Conservation (phyloP, 2,797 vertebrate genomes). For the Eupleurogrammus muticus region DNA sequence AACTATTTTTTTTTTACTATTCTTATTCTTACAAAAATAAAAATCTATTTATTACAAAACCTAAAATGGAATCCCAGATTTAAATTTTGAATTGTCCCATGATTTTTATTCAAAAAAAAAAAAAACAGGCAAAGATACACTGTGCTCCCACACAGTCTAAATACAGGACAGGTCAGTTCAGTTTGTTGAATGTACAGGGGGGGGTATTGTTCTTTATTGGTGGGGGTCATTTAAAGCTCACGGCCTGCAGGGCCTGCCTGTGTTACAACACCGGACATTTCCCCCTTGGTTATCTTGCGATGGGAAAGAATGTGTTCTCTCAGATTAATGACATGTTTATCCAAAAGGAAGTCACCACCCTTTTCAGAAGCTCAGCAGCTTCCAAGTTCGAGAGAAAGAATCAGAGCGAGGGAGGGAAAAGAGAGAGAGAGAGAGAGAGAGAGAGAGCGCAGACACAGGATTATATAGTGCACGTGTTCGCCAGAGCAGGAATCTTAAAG, state of each 20-base stretch:
- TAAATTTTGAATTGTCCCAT: neutral
- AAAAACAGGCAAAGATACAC: neutral
- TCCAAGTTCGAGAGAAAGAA: constrained; percentile 85
- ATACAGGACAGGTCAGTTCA: constrained; percentile 16
- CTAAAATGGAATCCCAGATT: neutral
- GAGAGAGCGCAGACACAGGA: too few species aligned
- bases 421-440: constrained; percentile 15
- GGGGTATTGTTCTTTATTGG: constrained; percentile 40
- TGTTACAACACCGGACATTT: constrained; percentile 81
- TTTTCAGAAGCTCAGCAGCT: constrained; percentile 91
- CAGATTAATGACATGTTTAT: constrained; percentile 99
- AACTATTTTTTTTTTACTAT: neutral
- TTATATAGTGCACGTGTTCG: constrained; percentile 31
- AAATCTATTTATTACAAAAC: neutral
- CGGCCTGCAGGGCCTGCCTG: constrained; percentile 67
- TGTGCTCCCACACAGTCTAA: constrained; percentile 1
- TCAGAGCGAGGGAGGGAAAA: constrained; percentile 66
- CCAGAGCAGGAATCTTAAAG: constrained; percentile 22
- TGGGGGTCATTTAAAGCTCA: constrained; percentile 60
- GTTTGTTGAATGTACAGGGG: constrained; percentile 35
- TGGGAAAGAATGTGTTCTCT: constrained; percentile 96
- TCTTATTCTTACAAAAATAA: neutral
- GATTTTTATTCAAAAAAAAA: neutral
- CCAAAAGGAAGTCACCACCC: constrained; percentile 98
- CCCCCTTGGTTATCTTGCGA: constrained; percentile 92